Base-by-base conservation (phyloP, 2,888 invertebrate genomes). In the Blomia tropicalis region DNA sequence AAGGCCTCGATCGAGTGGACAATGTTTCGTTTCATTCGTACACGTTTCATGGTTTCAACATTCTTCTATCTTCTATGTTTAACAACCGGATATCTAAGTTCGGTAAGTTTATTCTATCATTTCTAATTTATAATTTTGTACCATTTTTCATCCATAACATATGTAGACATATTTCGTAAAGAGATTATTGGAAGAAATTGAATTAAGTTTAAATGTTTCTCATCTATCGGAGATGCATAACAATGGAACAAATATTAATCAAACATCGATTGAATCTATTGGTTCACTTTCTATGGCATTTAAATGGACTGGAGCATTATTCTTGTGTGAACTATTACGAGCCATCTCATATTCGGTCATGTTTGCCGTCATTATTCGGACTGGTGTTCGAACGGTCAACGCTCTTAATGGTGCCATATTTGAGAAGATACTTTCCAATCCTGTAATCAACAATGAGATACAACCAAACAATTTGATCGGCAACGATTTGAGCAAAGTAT, bases 381-480 rank as follows among this genome's bases (percentile, higher is more conserved):
- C 72, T 70, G 76, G 74, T 47, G 66, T 75, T 29, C 68, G 76
- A 44, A 64, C 65, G 36, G 51, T 43, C 0, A 64, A 65, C 29
- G 68, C 64, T 43, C 47, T 67, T 4, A 66, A 74, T 66, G 72
- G 73, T 4, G 63, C 76, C 17, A 66, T 76, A 11, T 77, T 74
- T 67, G 70, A 72, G 59, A 77, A 77, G 69, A 70, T 77, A 19
- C 69, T 76, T 32, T 68, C 70, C 44, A 70, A 69, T 75, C 75
- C 64, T 74, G 75, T 29, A 78, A 79, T 43, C 73, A 76, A 72
- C 76, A 76, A 69, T 68, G 67, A 36, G 7, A 32, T 53, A 41
- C 70, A 81, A 80, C 67, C 80, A 29, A 75, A 78, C 58, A 79
- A 79, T 70, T 71, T 80, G 64, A 78, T 80, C 68, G 76, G 78